phyloP scores from a whole-genome alignment of 2,797 vertebrate species.

The Phoebastria nigripes region DNA sequence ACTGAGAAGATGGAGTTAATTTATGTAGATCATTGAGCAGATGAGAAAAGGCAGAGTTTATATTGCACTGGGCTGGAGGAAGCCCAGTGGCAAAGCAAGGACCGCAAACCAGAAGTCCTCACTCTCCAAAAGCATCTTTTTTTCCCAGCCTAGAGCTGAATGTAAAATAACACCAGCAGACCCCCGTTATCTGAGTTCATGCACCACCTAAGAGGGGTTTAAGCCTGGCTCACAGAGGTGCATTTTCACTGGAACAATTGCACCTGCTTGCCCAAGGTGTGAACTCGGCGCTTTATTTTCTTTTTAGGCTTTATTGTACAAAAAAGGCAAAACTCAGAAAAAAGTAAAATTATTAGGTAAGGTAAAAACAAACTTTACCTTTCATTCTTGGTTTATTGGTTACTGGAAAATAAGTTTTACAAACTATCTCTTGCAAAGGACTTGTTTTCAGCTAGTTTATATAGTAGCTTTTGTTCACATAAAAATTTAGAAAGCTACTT shows the following conservation, averaged over 20 bases:
- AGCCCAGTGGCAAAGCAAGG: not conserved
- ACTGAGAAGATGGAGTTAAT: fast-evolving
- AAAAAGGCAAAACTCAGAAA: not conserved
- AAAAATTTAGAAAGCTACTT: slow-evolving; percentile 55
- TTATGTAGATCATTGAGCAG: not conserved
- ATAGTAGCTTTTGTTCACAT: slow-evolving; percentile 55
- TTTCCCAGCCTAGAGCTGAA: not conserved
- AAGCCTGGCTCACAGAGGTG: not conserved
- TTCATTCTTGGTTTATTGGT: slow-evolving; percentile 19
- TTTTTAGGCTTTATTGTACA: not conserved
- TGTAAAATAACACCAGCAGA: not conserved
- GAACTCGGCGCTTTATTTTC: not conserved
- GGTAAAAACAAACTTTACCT: slow-evolving; percentile 24
- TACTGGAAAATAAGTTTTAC: slow-evolving; percentile 57
- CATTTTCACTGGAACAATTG: not conserved
- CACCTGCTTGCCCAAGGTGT: slow-evolving; percentile 20
- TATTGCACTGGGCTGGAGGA: not conserved
- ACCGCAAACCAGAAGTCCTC: not conserved
- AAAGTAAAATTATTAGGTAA: not conserved
- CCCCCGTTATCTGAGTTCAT: fast-evolving
- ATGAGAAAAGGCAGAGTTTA: not conserved
- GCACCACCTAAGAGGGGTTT: not conserved
- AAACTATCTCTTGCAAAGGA: slow-evolving; percentile 51
- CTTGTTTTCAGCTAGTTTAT: slow-evolving; percentile 59
- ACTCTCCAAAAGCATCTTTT: not conserved